Base-by-base conservation (phyloP, 2,113 vertebrate species). In the Scophthalmus maximus region DNA sequence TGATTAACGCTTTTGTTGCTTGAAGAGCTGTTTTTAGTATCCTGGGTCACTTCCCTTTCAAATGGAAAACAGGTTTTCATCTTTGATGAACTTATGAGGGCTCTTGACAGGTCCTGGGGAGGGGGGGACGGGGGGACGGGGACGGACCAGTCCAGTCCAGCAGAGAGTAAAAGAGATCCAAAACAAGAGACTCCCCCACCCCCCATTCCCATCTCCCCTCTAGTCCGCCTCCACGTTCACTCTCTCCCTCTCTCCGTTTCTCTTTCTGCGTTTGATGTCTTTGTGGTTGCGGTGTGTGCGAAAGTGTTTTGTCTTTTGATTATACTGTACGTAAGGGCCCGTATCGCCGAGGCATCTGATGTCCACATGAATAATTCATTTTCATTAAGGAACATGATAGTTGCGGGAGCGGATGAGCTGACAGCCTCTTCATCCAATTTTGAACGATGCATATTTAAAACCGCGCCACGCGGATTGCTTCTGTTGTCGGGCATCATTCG, bases 51-150 rank as follows among this genome's bases (percentile, higher is more conserved):
- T 65, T n/a, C n/a, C 82, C 81, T 90, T 94, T 94, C 86, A 91
- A 73, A 93, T 94, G 92, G 82, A 93, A 93, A 93, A 51, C 79
- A 86, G 89, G 72, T 92, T 92, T 92, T 91, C 84, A 81, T 90
- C 86, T 89, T 80, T 92, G 91, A 93, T 92, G 89, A 92, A 93
- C 87, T 93, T 91, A 93, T 93, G 91, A 93, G 89, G 66, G 89
- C 86, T 84, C 86, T 91, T 85, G 89, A 92, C 87, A 87, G 81
- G 82, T 86, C 84, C 57, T 74, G 73, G 83, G n/a, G n/a, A n/a
- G n/a, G n/a, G n/a, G n/a, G n/a, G n/a, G n/a, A n/a, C n/a, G n/a
- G n/a, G n/a, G n/a, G n/a, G n/a, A n/a, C 42, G 59, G 64, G 68
- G 64, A 67, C 56, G 30, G 38, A 22, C 52, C 38, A 36, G 78